Conservation (phyloP, 1,140 invertebrate species). For the Aphelinus certus region DNA sequence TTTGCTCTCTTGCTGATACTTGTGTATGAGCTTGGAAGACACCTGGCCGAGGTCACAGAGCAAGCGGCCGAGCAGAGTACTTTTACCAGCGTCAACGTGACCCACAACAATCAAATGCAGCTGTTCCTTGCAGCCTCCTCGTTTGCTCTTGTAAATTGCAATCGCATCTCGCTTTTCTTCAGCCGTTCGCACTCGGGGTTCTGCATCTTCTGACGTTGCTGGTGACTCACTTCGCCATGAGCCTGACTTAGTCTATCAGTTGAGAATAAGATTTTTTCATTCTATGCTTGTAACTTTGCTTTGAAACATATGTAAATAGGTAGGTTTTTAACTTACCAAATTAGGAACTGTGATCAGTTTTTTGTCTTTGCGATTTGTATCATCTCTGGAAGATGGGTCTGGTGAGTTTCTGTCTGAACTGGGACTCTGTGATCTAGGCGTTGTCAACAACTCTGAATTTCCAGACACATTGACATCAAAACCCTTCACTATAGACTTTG, state of each 20-base stretch:
- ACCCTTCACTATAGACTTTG: constrained; percentile 50
- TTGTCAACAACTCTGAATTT: constrained; percentile 46
- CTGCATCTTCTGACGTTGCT: constrained; percentile 64
- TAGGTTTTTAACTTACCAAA: not conserved
- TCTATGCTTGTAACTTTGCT: not conserved
- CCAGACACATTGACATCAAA: constrained; percentile 54
- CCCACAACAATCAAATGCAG: constrained; percentile 96
- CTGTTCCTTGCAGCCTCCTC: constrained; percentile 81
- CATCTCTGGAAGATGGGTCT: constrained; percentile 47
- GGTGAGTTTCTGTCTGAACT: constrained; percentile 53
- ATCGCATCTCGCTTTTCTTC: constrained; percentile 69
- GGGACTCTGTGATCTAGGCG: constrained; percentile 56
- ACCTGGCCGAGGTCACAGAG: constrained; percentile 91
- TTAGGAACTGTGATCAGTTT: constrained; percentile 32
- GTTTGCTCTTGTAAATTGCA: constrained; percentile 76
- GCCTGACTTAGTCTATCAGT: constrained; percentile 47
- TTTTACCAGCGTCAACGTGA: constrained; percentile 99
- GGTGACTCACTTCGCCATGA: constrained; percentile 72
- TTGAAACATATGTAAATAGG: not conserved
- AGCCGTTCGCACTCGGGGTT: constrained; percentile 54
- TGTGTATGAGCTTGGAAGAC: constrained; percentile 91
- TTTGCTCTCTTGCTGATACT: constrained; percentile 97
- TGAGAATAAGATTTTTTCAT: not conserved
- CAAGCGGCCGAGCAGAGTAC: constrained; percentile 96
- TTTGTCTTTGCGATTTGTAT: constrained; percentile 45